These are phyloP conservation scores for Ashinkailepas kermadecensis DNA, from an alignment of 2,888 invertebrate genomes.

Conservation along the genomic window DNA sequence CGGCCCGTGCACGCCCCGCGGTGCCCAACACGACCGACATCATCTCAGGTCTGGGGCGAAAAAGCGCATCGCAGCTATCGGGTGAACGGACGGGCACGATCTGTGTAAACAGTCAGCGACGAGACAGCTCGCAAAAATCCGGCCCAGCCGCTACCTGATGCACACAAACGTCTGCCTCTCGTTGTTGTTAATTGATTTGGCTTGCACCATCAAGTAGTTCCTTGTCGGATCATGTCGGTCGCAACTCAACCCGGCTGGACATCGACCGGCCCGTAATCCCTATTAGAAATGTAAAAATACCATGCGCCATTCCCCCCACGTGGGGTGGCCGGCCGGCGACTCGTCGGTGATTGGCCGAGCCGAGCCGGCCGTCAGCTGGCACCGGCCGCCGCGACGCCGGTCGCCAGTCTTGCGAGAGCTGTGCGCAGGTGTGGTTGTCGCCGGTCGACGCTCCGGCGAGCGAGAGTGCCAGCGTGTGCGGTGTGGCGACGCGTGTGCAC, in stretches of 20 bases:
- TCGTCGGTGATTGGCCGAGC: neutral
- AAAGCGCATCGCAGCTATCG: no score
- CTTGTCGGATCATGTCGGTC: neutral
- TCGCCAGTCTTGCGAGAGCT: conserved; percentile 8
- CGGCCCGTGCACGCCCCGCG: no score
- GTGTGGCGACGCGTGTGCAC: neutral
- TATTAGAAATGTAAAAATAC: conserved; percentile 8
- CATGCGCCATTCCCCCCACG: neutral
- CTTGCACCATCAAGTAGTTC: neutral
- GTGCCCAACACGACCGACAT: no score
- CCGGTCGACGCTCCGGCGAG: neutral
- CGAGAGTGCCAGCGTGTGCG: neutral
- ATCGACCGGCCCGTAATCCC: neutral
- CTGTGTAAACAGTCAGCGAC: no score
- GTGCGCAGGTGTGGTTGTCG: neutral
- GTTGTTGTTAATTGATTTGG: neutral
- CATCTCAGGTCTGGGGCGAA: no score
- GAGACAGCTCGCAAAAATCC: neutral
- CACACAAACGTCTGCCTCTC: neutral
- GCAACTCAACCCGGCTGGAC: neutral
- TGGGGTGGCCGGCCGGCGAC: neutral
- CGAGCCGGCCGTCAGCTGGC: neutral
- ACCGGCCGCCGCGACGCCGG: neutral
- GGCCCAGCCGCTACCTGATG: neutral
- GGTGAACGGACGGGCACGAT: no score